phyloP scores from a whole-genome alignment of 2,113 vertebrate species.

The Semicossyphus pulcher region DNA sequence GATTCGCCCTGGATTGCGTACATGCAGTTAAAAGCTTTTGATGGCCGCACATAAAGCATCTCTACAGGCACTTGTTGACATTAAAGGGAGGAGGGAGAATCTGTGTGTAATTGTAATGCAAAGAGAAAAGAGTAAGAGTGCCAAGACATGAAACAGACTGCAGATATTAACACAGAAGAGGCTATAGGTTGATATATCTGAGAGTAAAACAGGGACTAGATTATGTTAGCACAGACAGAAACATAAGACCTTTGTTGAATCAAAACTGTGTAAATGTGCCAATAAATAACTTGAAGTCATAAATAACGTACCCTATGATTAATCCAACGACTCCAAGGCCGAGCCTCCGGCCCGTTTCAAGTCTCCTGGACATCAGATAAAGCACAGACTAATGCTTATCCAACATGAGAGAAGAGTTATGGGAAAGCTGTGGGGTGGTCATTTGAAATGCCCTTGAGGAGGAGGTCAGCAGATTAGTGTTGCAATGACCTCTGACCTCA shows the following conservation, averaged over 20 bases:
- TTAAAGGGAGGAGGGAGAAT: slow-evolving; percentile 67
- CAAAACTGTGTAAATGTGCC: neutral
- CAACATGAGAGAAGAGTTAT: slow-evolving; percentile 54
- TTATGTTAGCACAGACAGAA: slow-evolving; percentile 6
- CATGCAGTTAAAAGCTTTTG: slow-evolving; percentile 79
- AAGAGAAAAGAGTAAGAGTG: slow-evolving; percentile 38
- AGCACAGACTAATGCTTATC: slow-evolving; percentile 29
- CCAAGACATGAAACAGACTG: slow-evolving; percentile 24
- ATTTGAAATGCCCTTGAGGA: slow-evolving; percentile 72
- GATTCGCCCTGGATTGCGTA: slow-evolving; percentile 70
- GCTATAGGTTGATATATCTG: slow-evolving; percentile 14
- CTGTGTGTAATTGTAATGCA: slow-evolving; percentile 59
- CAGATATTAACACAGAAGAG: slow-evolving; percentile 32
- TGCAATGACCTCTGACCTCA: slow-evolving; percentile 61
- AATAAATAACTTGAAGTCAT: neutral
- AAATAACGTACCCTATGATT: slow-evolving; percentile 4
- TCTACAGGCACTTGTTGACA: slow-evolving; percentile 79
- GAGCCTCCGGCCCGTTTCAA: slow-evolving; percentile 4
- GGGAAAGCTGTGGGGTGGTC: slow-evolving; percentile 43
- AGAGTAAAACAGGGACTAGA: slow-evolving; percentile 17
- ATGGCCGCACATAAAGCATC: slow-evolving; percentile 60
- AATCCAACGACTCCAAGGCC: slow-evolving; percentile 1
- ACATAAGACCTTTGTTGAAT: neutral
- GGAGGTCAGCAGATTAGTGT: slow-evolving; percentile 72
- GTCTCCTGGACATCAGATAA: slow-evolving; percentile 41